phyloP scores from a whole-genome alignment of 2,113 vertebrate species.

The Grallaria varia region DNA sequence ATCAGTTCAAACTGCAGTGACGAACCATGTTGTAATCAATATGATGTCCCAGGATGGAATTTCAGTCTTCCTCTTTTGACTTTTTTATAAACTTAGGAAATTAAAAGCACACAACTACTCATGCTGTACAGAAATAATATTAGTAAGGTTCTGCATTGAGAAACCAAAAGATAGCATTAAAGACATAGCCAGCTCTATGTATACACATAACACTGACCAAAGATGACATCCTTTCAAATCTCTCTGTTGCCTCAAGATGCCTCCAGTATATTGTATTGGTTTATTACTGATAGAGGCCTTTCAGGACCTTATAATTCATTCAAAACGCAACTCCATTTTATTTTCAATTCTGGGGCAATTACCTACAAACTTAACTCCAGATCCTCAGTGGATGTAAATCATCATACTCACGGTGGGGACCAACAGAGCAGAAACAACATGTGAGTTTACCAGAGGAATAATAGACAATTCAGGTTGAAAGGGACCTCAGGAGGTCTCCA shows the following conservation, averaged over 20 bases:
- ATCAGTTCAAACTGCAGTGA: not conserved
- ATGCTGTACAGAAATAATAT: not conserved
- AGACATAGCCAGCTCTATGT: not conserved
- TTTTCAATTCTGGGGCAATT: not conserved
- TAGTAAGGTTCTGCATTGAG: not conserved
- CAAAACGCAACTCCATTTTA: not conserved
- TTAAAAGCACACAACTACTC: not conserved
- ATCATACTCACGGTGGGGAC: not conserved
- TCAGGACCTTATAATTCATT: not conserved
- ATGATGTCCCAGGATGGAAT: conserved; percentile 50
- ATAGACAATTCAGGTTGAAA: not conserved
- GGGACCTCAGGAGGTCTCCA: not conserved
- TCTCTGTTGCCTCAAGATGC: not conserved
- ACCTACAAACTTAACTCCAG: not conserved
- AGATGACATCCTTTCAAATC: not conserved
- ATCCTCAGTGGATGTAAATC: not conserved
- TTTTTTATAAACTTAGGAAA: conserved; percentile 44
- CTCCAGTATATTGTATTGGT: not conserved
- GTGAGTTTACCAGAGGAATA: not conserved
- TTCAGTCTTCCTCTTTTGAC: conserved; percentile 48
- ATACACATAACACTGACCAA: not conserved
- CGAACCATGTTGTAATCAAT: conserved; percentile 32
- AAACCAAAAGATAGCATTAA: not conserved
- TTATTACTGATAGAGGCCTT: not conserved
- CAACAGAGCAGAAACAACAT: not conserved